Base-by-base conservation (phyloP, 2,888 invertebrate genomes). In the Drosophila limbata region DNA sequence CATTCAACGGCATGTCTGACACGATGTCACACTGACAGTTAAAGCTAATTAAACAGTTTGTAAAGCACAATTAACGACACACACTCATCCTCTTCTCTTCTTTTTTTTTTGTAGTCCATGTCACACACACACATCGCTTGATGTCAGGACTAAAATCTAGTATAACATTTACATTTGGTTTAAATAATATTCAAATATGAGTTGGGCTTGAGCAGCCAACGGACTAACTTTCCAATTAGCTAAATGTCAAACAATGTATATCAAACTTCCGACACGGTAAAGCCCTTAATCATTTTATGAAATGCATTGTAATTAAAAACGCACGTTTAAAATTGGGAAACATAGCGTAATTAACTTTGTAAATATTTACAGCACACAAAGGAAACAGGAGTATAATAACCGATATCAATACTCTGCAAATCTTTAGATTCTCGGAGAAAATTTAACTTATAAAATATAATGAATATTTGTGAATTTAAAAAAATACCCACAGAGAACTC, bases 1-100 rank as follows among this genome's bases (percentile, higher is more conserved):
- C 69, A 72, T 66, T 74, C 84, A 60, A 65, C 71, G 52, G 57
- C 68, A 60, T 72, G 72, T 77, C 65, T 47, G 63, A 68, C 70
- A 70, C 57, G 65, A 55, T 64, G 59, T 55, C 44, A 62, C 60
- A 55, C 59, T 64, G 71, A 75, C 71, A 74, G 79, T 63, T 60
- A 68, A 74, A 73, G 80, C 74, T 88, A 84, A 87, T 87, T 84
- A 82, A 84, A 83, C 77, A 70, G 60, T 78, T 79, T 71, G 64
- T 63, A 64, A 69, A 69, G 70, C 80, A 73, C 71, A 69, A 85
- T 84, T 79, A 79, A 79, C 81, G 82, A 48, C 67, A 61, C 66
- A 61, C 13, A 17, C 25, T 11, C 25, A 21, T 15, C 17, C 5
- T 5, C 2, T 10, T 33, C 4, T 33, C 3, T 31, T 17, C 4